Evolutionary conservation across 2,888 invertebrate species (phyloP).

Genomic region (Drosophila trichaetosa): DNA sequence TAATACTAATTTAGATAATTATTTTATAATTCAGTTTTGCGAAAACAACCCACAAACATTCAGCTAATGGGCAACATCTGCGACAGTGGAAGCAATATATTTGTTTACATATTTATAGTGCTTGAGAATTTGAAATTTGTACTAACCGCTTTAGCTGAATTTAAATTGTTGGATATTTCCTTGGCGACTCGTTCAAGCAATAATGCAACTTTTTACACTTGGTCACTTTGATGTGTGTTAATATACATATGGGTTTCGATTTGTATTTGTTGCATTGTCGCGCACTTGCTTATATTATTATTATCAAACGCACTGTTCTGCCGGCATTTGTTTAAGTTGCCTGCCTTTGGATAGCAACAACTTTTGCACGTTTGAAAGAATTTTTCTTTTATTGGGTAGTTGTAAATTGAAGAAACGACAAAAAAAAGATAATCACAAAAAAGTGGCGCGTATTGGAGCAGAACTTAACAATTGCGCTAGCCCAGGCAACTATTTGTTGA

Average conservation of each 20-base stretch:
- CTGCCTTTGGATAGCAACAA: conserved; percentile 12
- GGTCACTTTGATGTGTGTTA: conserved; percentile 23
- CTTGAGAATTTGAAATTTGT: not conserved
- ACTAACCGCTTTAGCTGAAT: conserved; percentile 37
- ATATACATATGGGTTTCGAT: conserved; percentile 17
- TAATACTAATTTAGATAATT: not conserved
- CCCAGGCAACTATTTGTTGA: conserved; percentile 24
- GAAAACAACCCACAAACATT: not conserved
- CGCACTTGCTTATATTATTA: conserved; percentile 5
- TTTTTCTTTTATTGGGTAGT: conserved; percentile 9
- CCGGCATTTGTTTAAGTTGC: conserved; percentile 35
- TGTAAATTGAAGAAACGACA: conserved; percentile 16
- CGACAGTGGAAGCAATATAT: not conserved
- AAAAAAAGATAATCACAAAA: conserved; percentile 52
- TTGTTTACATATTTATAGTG: not conserved
- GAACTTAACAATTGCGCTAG: conserved; percentile 12
- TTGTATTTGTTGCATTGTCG: conserved; percentile 33
- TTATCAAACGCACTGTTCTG: conserved; percentile 46
- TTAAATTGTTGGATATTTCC: conserved; percentile 29
- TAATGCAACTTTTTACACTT: conserved; percentile 50
- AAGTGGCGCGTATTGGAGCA: conserved; percentile 13
- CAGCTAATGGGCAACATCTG: not conserved
- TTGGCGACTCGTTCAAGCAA: conserved; percentile 24
- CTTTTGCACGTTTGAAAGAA: conserved; percentile 21
- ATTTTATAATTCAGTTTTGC: not conserved